Evolutionary conservation across 2,113 vertebrate genomes (phyloP).

Genomic region (Archilochus colubris): DNA sequence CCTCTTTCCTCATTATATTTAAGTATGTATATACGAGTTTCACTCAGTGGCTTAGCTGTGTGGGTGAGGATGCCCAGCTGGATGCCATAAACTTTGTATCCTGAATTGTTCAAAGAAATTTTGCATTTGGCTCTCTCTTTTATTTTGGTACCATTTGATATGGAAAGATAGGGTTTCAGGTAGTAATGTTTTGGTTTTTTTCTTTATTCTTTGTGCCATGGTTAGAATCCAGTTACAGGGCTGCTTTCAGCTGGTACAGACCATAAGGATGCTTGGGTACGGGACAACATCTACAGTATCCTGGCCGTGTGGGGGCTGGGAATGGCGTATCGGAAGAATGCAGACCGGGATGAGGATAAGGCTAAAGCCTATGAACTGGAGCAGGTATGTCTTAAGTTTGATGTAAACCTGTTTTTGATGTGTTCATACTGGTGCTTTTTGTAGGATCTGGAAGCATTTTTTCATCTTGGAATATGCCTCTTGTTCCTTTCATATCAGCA

Average conservation of each 20-base stretch:
- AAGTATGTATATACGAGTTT: background rate
- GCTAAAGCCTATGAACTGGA: constrained; percentile 98
- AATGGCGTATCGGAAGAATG: constrained; percentile 98
- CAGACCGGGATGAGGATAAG: constrained; percentile 96
- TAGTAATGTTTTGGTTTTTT: background rate
- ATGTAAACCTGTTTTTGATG: background rate
- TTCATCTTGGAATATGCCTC: accelerated
- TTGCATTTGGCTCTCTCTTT: background rate
- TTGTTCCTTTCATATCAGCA: background rate
- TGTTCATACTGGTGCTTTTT: accelerated
- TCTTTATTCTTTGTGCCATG: background rate
- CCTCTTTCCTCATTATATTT: background rate
- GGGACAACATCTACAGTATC: constrained; percentile 96
- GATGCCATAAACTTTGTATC: background rate
- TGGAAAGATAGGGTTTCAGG: background rate
- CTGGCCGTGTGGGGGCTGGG: constrained; percentile 96
- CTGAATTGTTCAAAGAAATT: background rate
- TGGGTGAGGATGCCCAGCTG: background rate
- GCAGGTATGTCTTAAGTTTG: constrained; percentile 78
- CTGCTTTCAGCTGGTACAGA: constrained; percentile 89
- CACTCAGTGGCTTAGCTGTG: background rate
- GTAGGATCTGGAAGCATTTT: background rate
- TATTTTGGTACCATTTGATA: background rate
- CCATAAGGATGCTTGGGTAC: constrained; percentile 95
- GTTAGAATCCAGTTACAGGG: constrained; percentile 92